These are phyloP conservation scores for Spondyliosoma cantharus DNA, from an alignment of 2,797 vertebrate genomes.

Conservation along the genomic window DNA sequence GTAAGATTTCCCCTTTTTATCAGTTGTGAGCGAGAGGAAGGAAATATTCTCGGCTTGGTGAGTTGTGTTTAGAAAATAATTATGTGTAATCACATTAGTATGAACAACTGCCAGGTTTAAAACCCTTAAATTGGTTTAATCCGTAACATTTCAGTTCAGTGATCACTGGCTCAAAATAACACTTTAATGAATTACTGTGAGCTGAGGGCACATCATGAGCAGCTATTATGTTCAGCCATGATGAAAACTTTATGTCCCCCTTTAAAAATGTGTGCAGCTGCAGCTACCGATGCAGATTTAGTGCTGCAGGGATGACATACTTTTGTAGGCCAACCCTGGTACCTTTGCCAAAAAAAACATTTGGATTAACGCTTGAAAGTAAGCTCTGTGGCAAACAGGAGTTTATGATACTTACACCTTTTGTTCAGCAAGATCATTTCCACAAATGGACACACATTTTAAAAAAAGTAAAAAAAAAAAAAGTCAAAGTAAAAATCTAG, in stretches of 20 bases:
- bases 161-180: background rate
- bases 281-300: background rate
- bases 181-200: no score
- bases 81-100: background rate
- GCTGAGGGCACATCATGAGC: no score
- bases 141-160: background rate
- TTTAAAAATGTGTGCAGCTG: background rate
- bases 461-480: no score
- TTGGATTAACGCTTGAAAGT: no score
- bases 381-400: no score
- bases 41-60: background rate
- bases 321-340: no score
- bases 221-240: background rate
- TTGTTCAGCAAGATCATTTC: no score
- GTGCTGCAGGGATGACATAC: no score
- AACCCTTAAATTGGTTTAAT: background rate
- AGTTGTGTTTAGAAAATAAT: background rate
- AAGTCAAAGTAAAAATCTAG: no score
- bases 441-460: no score
- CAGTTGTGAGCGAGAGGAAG: background rate
- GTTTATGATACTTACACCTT: no score
- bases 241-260: background rate
- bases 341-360: no score
- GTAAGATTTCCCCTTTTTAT: background rate
- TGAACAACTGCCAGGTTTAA: conserved; percentile 8